These are phyloP conservation scores for Scaptomyza montana DNA, from an alignment of 1,140 invertebrate species.

Conservation along the genomic window DNA sequence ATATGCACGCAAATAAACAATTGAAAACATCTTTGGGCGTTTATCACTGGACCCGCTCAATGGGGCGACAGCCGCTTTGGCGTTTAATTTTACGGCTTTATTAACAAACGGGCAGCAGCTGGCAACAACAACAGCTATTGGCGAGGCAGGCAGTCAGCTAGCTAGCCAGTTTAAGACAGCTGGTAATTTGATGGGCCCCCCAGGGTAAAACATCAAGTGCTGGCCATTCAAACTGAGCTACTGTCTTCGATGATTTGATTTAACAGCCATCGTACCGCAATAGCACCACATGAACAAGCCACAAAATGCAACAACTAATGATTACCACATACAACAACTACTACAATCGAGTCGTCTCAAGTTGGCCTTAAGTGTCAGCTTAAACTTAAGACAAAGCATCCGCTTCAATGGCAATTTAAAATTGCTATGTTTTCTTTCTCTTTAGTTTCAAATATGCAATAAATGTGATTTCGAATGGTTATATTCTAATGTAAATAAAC, in stretches of 20 bases:
- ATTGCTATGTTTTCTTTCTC: no score
- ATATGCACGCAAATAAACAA: slow-evolving; percentile 79
- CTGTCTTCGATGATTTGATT: slow-evolving; percentile 46
- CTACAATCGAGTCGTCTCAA: neutral
- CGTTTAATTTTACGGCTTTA: slow-evolving; percentile 82
- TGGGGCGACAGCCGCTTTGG: slow-evolving; percentile 44
- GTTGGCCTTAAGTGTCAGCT: neutral
- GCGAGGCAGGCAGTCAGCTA: neutral
- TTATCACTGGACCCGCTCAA: slow-evolving; percentile 64
- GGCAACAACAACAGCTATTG: neutral
- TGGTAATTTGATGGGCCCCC: slow-evolving; percentile 75
- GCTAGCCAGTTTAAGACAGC: slow-evolving; percentile 5
- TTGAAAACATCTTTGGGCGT: slow-evolving; percentile 72
- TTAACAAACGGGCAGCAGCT: slow-evolving; percentile 53
- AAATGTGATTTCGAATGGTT: neutral
- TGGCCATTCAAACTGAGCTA: slow-evolving; percentile 37
- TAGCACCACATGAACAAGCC: slow-evolving; percentile 2
- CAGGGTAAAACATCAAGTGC: slow-evolving; percentile 48
- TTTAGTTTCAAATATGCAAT: no score
- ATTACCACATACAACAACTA: neutral
- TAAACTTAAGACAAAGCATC: neutral
- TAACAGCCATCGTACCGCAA: slow-evolving; percentile 11
- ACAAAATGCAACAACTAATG: slow-evolving; percentile 26
- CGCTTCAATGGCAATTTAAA: neutral
- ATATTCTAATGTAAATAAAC: neutral